These are phyloP conservation scores for Linepithema humile DNA, from an alignment of 1,140 invertebrate species.

Conservation along the genomic window DNA sequence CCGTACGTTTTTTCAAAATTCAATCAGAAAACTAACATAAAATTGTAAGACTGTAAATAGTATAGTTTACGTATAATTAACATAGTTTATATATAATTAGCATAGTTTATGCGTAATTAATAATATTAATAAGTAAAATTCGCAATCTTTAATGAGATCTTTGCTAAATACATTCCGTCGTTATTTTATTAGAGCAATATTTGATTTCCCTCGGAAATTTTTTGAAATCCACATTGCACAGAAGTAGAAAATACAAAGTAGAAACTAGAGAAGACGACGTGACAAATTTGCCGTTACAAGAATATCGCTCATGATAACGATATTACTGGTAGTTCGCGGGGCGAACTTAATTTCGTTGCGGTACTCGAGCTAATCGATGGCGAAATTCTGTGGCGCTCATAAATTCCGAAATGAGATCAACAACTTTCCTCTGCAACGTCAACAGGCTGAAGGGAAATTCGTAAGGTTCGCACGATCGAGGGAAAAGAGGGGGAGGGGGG, in stretches of 20 bases:
- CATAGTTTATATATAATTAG: too few relatives aligned
- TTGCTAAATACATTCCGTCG: not conserved
- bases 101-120: too few relatives aligned
- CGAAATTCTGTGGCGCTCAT: constrained; percentile 41
- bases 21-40: not conserved
- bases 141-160: too few relatives aligned
- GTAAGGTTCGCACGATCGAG: not conserved
- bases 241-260: not conserved
- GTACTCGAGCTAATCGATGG: constrained; percentile 40
- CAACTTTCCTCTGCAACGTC: constrained; percentile 19
- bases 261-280: not conserved
- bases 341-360: constrained; percentile 44
- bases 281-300: constrained; percentile 13
- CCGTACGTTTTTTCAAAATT: not conserved
- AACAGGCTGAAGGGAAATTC: constrained; percentile 30
- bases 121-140: too few relatives aligned
- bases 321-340: constrained; percentile 35
- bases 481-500: not conserved
- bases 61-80: too few relatives aligned
- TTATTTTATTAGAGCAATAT: constrained; percentile 3
- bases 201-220: not conserved
- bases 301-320: constrained; percentile 32
- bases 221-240: not conserved
- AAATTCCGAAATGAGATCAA: constrained; percentile 50
- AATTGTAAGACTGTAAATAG: too few relatives aligned